Conservation (phyloP, 2,888 invertebrate species). For the Epinotia ramella region DNA sequence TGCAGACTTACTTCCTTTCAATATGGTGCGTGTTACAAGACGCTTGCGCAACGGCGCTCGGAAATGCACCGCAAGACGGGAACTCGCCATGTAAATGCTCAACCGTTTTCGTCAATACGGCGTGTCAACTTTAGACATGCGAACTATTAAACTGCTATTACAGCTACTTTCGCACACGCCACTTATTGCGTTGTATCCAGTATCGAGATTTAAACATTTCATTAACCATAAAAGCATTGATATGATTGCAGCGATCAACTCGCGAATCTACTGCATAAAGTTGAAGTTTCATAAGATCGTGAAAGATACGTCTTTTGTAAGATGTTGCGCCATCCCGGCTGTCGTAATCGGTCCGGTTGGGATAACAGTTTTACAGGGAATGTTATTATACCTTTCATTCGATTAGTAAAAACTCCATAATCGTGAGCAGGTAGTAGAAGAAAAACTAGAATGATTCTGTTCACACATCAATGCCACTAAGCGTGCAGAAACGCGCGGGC, state of each 20-base stretch:
- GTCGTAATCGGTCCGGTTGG: slow-evolving; percentile 45
- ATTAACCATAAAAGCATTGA: slow-evolving; percentile 17
- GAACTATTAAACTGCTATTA: slow-evolving; percentile 32
- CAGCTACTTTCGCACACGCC: slow-evolving; percentile 21
- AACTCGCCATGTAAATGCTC: slow-evolving; percentile 57
- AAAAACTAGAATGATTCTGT: neutral
- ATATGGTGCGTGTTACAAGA: neutral
- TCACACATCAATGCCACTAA: neutral
- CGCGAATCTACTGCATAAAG: slow-evolving; percentile 15
- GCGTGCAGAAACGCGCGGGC: neutral
- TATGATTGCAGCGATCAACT: slow-evolving; percentile 18
- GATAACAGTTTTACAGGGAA: slow-evolving; percentile 39
- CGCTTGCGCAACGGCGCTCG: slow-evolving; percentile 60
- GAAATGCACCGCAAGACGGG: slow-evolving; percentile 55
- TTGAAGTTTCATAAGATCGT: slow-evolving; percentile 39
- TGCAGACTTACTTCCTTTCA: neutral
- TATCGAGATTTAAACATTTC: slow-evolving; percentile 21
- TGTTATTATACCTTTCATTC: slow-evolving; percentile 39
- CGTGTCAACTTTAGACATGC: slow-evolving; percentile 42
- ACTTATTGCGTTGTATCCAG: slow-evolving; percentile 21
- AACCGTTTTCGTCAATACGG: slow-evolving; percentile 40
- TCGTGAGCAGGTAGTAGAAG: neutral
- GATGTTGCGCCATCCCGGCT: slow-evolving; percentile 39
- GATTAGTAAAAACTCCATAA: slow-evolving; percentile 14
- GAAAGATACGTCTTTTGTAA: slow-evolving; percentile 43